Percentiles rank a stretch among this genome's conserved stretches.
These are phyloP conservation scores for Hoplostethus mediterraneus DNA, from an alignment of 2,797 vertebrate genomes.

Conservation along the genomic window DNA sequence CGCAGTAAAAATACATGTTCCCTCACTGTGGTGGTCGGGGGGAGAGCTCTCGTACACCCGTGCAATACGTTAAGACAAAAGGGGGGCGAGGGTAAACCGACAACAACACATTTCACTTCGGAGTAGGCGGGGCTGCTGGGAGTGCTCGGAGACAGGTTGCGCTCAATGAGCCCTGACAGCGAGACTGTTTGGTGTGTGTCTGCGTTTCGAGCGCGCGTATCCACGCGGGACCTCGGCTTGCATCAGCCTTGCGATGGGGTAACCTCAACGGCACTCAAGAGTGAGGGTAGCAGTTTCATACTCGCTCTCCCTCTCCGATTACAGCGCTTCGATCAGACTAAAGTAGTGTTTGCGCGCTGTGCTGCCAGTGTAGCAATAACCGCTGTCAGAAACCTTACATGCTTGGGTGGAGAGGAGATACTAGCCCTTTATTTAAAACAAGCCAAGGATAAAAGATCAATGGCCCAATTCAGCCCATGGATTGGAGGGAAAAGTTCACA, in stretches of 20 bases:
- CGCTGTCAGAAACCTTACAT: constrained; percentile 65
- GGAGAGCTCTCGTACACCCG: constrained; percentile 40
- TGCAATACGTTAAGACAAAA: constrained; percentile 46
- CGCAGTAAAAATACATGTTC: constrained; percentile 40
- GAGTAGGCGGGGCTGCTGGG: constrained; percentile 52
- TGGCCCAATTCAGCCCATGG: constrained; percentile 71
- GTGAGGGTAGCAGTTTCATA: constrained; percentile 43
- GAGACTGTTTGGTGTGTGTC: constrained; percentile 45
- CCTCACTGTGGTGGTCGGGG: constrained; percentile 48
- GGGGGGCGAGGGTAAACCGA: constrained; percentile 15
- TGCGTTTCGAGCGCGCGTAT: constrained; percentile 56
- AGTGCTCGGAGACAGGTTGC: constrained; percentile 60
- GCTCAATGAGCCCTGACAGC: constrained; percentile 68
- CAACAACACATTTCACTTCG: constrained; percentile 40
- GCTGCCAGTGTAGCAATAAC: constrained; percentile 65
- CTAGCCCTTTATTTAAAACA: constrained; percentile 81
- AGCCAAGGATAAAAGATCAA: constrained; percentile 80
- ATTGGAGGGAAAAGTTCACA: constrained; percentile 78
- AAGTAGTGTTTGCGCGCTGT: constrained; percentile 71
- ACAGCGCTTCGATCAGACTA: constrained; percentile 73
- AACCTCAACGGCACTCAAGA: constrained; percentile 46
- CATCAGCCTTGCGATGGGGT: constrained; percentile 61
- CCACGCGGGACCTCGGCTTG: constrained; percentile 62
- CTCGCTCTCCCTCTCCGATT: constrained; percentile 63
- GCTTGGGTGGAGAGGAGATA: constrained; percentile 68